Evolutionary conservation across 2,888 invertebrate species (phyloP), one percentile per base, ranked within the genome.

Genomic region (Hydropsyche betteni): DNA sequence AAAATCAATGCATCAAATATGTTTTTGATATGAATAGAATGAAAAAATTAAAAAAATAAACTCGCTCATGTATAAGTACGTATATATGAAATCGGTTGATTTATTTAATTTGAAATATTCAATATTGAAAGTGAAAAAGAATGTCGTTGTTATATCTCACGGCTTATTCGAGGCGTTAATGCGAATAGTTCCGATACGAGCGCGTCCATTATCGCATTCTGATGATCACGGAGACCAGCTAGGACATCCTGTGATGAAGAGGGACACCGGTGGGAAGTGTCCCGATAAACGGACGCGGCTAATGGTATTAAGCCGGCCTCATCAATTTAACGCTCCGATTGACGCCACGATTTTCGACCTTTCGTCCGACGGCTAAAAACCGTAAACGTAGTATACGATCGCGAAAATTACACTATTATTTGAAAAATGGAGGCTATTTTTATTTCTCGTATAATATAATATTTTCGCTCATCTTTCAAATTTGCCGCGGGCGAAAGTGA

Each of bases 241-340:
- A 5, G 14, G 34, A 36, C 64, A 64, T 64, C 64, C 64, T 24
- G 64, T 64, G 64, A 64, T 64, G 34, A 64, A 64, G 16, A 55
- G 55, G 64, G 64, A 36, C 33, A 36, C 64, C 64, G 33, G 36
- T 64, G 64, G 64, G 64, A 64, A 64, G 58, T 53, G 70, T n/a
- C 53, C 74, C 76, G 55, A 44, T 16, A 34, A 76, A 68, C 76
- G 76, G 76, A 76, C 74, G 74, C 53, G 44, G 51, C 24, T 76
- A 76, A 76, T 76, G 70, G 74, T 34, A 53, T 76, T 74, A 76
- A 55, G 50, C 34, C 58, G 34, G 72, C 33, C 50, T 52, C 24
- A 71, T 71, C 33, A 71, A 72, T 72, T 72, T 55, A 58, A 72
- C 58, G 58, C 58, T 38, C 44, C 55, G 72, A 72, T 72, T 72